These are phyloP conservation scores for Leptoteleia sp. DNA, from an alignment of 1,140 invertebrate species.

Conservation along the genomic window DNA sequence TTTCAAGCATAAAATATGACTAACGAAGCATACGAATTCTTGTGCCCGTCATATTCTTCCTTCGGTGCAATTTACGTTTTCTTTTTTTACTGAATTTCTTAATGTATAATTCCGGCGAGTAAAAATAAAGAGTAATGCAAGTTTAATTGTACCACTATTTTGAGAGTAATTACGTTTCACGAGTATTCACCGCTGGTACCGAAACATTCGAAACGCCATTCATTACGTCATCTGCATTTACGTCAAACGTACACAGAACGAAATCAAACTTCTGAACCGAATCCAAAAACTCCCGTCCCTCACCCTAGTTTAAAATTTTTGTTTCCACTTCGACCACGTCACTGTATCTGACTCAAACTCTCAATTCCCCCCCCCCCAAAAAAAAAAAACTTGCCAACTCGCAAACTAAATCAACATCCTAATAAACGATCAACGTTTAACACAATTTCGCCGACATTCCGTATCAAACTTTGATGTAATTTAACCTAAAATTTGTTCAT, in stretches of 20 bases:
- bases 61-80: too few species aligned
- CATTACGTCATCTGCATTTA: constrained; percentile 41
- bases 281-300: constrained; percentile 28
- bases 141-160: too few species aligned
- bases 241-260: constrained; percentile 15
- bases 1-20: too few species aligned
- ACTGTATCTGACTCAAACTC: constrained; percentile 34
- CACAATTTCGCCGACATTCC: constrained; percentile 53
- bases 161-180: too few species aligned
- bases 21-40: too few species aligned
- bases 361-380: too few species aligned
- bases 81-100: too few species aligned
- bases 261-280: constrained; percentile 10
- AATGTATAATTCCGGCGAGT: too few species aligned
- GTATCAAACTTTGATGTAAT: constrained; percentile 48
- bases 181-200: too few species aligned
- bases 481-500: constrained; percentile 66
- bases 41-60: too few species aligned
- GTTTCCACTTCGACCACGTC: constrained; percentile 25
- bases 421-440: constrained; percentile 65
- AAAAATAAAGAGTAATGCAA: too few species aligned
- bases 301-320: constrained; percentile 13
- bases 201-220: constrained; percentile 8
- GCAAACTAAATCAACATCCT: constrained; percentile 65
- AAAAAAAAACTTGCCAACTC: constrained; percentile 59